phyloP scores from a whole-genome alignment of 2,113 vertebrate species.

The Picathartes gymnocephalus region DNA sequence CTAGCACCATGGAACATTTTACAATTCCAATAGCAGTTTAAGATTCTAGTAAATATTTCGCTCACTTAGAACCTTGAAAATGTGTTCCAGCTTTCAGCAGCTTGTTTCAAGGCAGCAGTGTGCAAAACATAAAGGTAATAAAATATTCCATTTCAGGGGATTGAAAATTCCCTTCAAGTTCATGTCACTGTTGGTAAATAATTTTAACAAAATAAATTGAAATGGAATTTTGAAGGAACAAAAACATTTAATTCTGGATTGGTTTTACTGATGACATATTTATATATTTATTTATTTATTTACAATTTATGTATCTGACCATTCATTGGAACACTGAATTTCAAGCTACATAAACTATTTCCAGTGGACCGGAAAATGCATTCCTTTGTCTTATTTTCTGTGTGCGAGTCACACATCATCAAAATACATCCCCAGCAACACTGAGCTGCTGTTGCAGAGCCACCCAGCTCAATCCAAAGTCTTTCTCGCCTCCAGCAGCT shows the following conservation, averaged over 20 bases:
- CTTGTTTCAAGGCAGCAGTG: neutral
- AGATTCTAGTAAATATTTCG: neutral
- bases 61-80: neutral
- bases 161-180: neutral
- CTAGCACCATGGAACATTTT: neutral
- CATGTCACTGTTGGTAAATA: neutral
- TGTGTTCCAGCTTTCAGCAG: neutral
- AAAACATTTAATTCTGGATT: neutral
- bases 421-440: neutral
- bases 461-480: neutral
- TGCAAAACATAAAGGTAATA: neutral
- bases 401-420: neutral
- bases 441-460: fast-evolving
- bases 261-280: neutral
- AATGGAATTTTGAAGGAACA: neutral
- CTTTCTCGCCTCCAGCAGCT: neutral
- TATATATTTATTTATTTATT: neutral
- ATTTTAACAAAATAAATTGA: neutral
- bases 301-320: neutral
- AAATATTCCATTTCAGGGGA: neutral
- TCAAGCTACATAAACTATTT: neutral
- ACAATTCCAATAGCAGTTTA: neutral
- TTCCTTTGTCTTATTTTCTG: neutral
- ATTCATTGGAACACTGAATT: neutral
- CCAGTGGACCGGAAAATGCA: neutral